A percentile compares a stretch with the other conserved stretches of the same genome.
These are phyloP conservation scores for human DNA, from an alignment of 2,113 vertebrate species.

Conservation along the genomic window DNA sequence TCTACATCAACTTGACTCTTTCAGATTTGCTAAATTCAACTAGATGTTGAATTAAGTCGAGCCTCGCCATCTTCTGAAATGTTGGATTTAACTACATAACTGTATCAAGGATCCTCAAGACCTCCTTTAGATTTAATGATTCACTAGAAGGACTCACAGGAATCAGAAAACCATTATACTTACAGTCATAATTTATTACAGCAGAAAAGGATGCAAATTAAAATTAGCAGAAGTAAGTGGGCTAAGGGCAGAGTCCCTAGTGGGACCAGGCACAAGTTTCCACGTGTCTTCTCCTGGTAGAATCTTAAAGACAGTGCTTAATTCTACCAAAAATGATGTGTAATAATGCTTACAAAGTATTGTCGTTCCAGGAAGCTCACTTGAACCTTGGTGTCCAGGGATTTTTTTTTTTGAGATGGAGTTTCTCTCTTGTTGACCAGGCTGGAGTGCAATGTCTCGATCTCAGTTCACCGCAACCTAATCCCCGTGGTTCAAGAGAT, in stretches of 20 bases:
- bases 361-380: background rate
- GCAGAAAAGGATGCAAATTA: background rate
- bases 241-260: background rate
- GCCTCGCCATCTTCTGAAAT: background rate
- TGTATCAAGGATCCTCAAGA: background rate
- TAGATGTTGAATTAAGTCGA: background rate
- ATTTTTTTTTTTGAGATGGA: background rate
- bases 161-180: background rate
- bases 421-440: too few species aligned
- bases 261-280: accelerated
- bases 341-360: too few species aligned
- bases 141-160: background rate
- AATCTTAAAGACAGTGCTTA: background rate
- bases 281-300: too few species aligned
- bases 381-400: background rate
- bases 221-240: background rate
- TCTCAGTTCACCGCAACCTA: too few species aligned
- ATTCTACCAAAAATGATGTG: background rate
- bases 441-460: too few species aligned
- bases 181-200: background rate
- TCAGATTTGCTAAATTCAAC: background rate
- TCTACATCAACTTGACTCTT: background rate
- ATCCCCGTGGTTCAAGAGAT: too few species aligned
- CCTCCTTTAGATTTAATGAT: background rate
- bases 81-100: background rate